Base-by-base conservation (phyloP, 2,797 vertebrate genomes). In the Threskiornis aethiopicus region DNA sequence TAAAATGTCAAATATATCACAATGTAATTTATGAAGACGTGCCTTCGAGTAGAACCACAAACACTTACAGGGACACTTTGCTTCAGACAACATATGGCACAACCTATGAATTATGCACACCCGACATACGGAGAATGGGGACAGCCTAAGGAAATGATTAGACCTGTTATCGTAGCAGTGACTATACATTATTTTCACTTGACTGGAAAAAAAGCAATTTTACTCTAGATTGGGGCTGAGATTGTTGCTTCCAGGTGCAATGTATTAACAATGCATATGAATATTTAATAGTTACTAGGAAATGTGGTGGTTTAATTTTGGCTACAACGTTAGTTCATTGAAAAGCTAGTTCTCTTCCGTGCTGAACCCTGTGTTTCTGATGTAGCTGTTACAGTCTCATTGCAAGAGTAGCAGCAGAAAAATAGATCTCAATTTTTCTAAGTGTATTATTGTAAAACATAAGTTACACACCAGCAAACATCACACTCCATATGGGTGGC, bases 101-200 rank as follows among this genome's bases (percentile, higher is more conserved):
- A 84, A 81, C 61, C 84, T 94, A 97, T 98, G 95, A 98, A 98
- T 98, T 97, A 97, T 98, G 97, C 95, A 97, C 96, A 96, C 89
- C 84, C 42, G 9, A 14, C 94, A 79, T 96, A 97, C 5, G 92
- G 97, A 95, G 94, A 93, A 85, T 67, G 83, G 89, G 69, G 91
- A 82, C 93, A 81, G 92, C 94, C 95, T 90, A 69, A 95, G 95
- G 94, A 96, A 91, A 87, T 85, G 3, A 92, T 96, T 78, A 87
- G 92, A 86, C 92, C 88, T 90, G n/a, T 94, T 89, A 72, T 86
- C 6, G 1, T 80, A 91, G 86, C 81, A 49, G 16, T 70, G 70
- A 61, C 64, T 97, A n/a, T 41, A 39, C 70, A 25, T 97, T 92
- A 70, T 94, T 94, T 96, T 96, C 88, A 78, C 57, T 72, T 90